These are phyloP conservation scores for Ascidia mentula DNA, from an alignment of 23 tunicate species.

Conservation along the genomic window DNA sequence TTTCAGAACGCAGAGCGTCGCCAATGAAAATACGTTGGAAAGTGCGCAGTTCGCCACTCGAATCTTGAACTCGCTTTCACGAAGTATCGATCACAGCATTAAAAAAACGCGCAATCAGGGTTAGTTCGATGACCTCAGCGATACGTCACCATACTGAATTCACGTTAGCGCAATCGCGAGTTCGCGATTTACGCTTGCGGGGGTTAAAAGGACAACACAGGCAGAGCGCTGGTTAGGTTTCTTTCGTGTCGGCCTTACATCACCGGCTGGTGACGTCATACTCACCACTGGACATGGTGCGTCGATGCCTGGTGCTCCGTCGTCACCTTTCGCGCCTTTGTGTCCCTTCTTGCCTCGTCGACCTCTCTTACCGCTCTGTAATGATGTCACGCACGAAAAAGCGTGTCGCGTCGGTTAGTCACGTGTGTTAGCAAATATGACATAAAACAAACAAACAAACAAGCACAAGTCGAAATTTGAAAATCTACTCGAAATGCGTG, in stretches of 20 bases:
- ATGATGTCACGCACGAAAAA: conserved; percentile 10
- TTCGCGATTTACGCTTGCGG: background rate
- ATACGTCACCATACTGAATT: background rate
- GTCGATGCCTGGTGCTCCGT: conserved; percentile 85
- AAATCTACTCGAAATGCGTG: background rate
- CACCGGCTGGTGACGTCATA: background rate
- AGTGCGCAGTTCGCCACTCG: conserved; percentile 1
- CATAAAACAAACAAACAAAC: background rate
- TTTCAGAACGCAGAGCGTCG: background rate
- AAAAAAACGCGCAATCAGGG: background rate
- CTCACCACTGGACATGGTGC: conserved; percentile 91
- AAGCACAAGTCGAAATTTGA: background rate
- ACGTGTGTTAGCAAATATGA: background rate
- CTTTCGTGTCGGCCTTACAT: background rate
- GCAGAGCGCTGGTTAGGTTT: background rate
- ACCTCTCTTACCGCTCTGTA: conserved; percentile 40
- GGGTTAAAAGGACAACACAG: background rate
- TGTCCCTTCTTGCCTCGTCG: conserved; percentile 67
- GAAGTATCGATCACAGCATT: background rate
- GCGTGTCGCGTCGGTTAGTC: background rate
- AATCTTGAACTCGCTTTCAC: too few species aligned
- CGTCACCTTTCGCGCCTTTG: conserved; percentile 70
- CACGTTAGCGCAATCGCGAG: background rate
- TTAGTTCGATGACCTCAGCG: background rate
- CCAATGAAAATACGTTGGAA: background rate